These are phyloP conservation scores for Zosterops borbonicus DNA, from an alignment of 2,113 vertebrate genomes.

Conservation along the genomic window DNA sequence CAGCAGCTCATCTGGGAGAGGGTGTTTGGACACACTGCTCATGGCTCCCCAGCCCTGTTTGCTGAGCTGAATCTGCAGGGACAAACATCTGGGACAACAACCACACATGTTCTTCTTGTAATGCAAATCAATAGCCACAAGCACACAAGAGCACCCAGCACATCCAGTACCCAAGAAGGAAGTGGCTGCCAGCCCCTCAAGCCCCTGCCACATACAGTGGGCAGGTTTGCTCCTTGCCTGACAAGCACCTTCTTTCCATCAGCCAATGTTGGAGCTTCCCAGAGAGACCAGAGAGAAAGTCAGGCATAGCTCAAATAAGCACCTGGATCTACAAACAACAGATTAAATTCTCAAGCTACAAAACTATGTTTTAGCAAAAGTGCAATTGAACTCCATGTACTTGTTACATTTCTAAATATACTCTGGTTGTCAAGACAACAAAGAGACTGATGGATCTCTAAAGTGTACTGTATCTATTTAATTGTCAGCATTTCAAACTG, in stretches of 20 bases:
- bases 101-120: accelerated
- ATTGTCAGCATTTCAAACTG: conserved; percentile 83
- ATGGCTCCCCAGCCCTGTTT: neutral
- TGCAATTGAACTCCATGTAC: conserved; percentile 83
- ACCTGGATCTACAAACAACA: conserved; percentile 78
- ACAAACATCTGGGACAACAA: neutral
- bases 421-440: conserved; percentile 82
- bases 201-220: neutral
- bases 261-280: neutral
- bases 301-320: conserved; percentile 57
- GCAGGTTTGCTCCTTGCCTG: neutral
- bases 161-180: accelerated
- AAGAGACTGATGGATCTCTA: conserved; percentile 82
- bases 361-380: conserved; percentile 81
- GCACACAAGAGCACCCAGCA: neutral
- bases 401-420: conserved; percentile 89
- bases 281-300: conserved; percentile 36
- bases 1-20: neutral
- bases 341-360: conserved; percentile 79
- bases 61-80: neutral
- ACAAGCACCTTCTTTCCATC: neutral
- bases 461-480: conserved; percentile 79
- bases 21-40: accelerated
- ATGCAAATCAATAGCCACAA: neutral
- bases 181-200: neutral